Percentiles rank a stretch among this genome's conserved stretches.
Conservation (phyloP, 2,113 vertebrate genomes). For the Aegithalos caudatus region DNA sequence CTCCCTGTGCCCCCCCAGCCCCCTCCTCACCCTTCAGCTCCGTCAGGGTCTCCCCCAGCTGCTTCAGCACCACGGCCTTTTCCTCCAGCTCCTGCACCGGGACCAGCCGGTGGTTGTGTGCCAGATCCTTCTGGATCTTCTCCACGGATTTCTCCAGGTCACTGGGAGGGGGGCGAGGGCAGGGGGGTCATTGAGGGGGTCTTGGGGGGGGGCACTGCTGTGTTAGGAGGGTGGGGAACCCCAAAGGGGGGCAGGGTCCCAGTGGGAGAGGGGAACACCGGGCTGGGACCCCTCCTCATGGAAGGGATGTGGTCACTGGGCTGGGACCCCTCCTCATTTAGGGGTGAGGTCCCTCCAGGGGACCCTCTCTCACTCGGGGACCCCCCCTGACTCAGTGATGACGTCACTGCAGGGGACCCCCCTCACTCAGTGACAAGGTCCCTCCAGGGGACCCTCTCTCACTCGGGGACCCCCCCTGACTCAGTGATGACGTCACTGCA, state of each 20-base stretch:
- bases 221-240: neutral
- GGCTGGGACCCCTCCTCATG: too few species aligned
- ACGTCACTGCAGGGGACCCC: neutral
- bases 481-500: too few species aligned
- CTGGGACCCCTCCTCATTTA: too few species aligned
- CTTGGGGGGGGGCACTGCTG: too few species aligned
- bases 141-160: conserved; percentile 96
- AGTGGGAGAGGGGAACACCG: fast-evolving
- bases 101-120: conserved; percentile 88
- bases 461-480: too few species aligned
- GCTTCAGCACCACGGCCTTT: conserved; percentile 87
- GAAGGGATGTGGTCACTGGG: neutral
- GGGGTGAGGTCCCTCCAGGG: too few species aligned
- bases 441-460: too few species aligned
- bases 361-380: neutral
- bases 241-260: neutral
- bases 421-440: too few species aligned
- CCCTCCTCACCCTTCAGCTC: conserved; percentile 89
- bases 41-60: conserved; percentile 91
- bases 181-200: neutral
- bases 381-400: fast-evolving
- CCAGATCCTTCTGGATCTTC: conserved; percentile 90
- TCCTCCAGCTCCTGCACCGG: conserved; percentile 93
- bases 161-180: conserved; percentile 68
- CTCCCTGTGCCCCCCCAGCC: neutral